Evolutionary conservation across 2,888 invertebrate species (phyloP), one percentile per base, ranked within the genome.

Genomic region (Scaptomyza flava): DNA sequence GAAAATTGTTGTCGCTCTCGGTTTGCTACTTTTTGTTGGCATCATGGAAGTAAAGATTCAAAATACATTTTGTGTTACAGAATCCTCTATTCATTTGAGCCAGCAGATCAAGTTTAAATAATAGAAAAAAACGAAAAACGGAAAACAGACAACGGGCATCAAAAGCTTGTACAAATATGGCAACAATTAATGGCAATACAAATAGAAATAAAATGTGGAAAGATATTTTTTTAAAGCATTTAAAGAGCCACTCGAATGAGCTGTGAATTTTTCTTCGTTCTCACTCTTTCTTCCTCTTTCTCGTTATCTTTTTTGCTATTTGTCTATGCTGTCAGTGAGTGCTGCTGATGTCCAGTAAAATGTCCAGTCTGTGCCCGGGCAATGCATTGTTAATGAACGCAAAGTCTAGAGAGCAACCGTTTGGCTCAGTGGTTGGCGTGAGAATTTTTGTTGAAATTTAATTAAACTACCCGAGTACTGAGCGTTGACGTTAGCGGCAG

Each of bases 371-470:
- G 59, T 42, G 42, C 8, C 65, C 51, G 38, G 45, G 51, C 72
- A 70, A 69, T 80, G 81, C 81, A 81, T 81, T 82, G 80, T 82
- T 81, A 81, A 83, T 83, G 72, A 75, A 67, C 43, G 75, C 63
- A 65, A 67, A 72, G 74, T 53, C 50, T 59, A 17, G 50, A 51
- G 56, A 41, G 41, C 17, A n/a, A n/a, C n/a, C n/a, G n/a, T n/a
- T n/a, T n/a, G n/a, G n/a, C n/a, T 67, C 43, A 43, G 41, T 46
- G 62, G 46, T 54, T 63, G 48, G 53, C 60, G 52, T 57, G 43
- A 46, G 64, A 68, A 68, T 65, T 74, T 74, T 59, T 36, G 60
- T 48, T 57, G 51, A 68, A 82, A 84, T 82, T 82, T 82, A 82
- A 82, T 82, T 81, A 82, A 82, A 72, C 69, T 77, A 66, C 54